Evolutionary conservation across 1,140 invertebrate species (phyloP).

Genomic region (Aphaenogaster rudis): DNA sequence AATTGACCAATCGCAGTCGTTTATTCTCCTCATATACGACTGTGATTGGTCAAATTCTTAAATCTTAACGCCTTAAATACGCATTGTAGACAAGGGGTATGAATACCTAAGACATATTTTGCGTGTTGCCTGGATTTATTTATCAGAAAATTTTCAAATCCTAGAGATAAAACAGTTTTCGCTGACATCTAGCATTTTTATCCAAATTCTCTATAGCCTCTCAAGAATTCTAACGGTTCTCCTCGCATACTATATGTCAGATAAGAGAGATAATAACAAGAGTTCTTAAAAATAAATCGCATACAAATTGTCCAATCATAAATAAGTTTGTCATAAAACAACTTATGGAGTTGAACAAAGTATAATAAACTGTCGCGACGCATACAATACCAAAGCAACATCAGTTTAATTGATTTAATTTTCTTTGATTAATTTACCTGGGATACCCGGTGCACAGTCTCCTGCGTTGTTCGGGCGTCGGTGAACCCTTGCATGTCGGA

Average conservation of each 20-base stretch:
- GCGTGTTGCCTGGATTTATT: neutral
- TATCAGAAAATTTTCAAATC: neutral
- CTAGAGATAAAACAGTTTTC: neutral
- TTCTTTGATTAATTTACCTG: slow-evolving; percentile 76
- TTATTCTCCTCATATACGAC: no score
- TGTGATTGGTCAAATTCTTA: no score
- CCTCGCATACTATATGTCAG: neutral
- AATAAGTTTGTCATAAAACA: neutral
- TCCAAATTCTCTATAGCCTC: neutral
- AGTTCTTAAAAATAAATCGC: slow-evolving; percentile 9
- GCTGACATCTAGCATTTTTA: neutral
- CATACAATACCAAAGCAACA: neutral
- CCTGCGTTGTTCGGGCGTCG: slow-evolving; percentile 85
- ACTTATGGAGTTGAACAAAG: neutral
- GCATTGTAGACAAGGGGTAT: no score
- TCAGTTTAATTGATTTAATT: slow-evolving; percentile 5
- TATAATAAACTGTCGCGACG: neutral
- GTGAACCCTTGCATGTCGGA: slow-evolving; percentile 86
- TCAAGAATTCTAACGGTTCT: neutral
- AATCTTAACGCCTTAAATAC: no score
- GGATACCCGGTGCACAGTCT: slow-evolving; percentile 85
- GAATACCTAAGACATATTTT: no score
- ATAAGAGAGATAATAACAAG: neutral
- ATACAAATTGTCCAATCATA: neutral
- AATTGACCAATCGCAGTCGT: no score